Evolutionary conservation across 2,797 vertebrate species (phyloP), one percentile per base, ranked within the genome.

Genomic region (Leptodactylus fallax): DNA sequence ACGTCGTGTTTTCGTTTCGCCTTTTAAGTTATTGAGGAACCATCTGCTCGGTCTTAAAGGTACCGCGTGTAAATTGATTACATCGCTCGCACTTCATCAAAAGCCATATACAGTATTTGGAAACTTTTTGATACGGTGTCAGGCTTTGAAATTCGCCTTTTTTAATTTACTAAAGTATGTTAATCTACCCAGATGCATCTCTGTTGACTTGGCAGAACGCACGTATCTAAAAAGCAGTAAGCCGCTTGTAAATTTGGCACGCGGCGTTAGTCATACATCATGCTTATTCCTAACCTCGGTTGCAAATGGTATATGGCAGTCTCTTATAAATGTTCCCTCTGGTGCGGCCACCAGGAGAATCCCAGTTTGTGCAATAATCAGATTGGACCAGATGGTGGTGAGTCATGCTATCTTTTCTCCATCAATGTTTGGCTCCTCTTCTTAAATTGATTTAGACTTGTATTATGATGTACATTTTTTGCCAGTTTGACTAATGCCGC

Each of bases 361-460:
- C 90, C 92, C 93, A 87, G 76, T 91, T 91, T 94, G 90, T 92
- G 88, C 90, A 91, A 91, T 93, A 94, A 95, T 94, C 91, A 92
- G 92, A 93, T 94, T 84, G 94, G 93, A 94, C 94, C 95, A 96
- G 94, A 95, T 95, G 95, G 94, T 91, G 89, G 90, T 93, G 92
- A 94, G 89, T 85, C 85, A 89, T 23, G 72, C 82, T 83, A 78
- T 86, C 85, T 86, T 89, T 86, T 67, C 63, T 83, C 63, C 81
- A 89, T 82, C 79, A 89, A 49, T 71, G 61, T 86, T 89, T 89
- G 84, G 79, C 84, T 86, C 60, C 71, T 45, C 79, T 61, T 83
- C 83, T 77, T 81, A 55, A 85, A 82, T 81, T 89, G 83, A 89
- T 86, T 86, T 86, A 89, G 82, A 79, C 60, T 65, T 86, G 19